A percentile compares a stretch with the other conserved stretches of the same genome.
These are phyloP conservation scores for Idaea dimidiata DNA, from an alignment of 2,888 invertebrate species.

Conservation along the genomic window DNA sequence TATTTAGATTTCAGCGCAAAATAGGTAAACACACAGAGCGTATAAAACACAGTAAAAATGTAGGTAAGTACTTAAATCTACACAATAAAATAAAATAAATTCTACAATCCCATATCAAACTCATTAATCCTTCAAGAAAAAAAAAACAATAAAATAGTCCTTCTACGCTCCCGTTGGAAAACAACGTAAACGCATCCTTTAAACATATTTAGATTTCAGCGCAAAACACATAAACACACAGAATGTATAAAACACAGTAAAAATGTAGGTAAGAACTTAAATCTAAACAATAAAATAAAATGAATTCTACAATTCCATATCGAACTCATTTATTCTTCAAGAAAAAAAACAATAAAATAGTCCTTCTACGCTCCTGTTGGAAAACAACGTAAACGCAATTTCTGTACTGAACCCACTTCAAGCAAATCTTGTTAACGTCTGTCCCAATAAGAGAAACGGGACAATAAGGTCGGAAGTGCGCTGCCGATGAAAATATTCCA, in stretches of 20 bases:
- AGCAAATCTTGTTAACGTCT: constrained; percentile 35
- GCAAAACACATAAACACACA: too few relatives aligned
- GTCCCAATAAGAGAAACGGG: constrained; percentile 37
- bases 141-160: background rate
- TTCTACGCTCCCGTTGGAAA: background rate
- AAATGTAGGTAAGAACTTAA: too few relatives aligned
- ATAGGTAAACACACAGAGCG: too few relatives aligned
- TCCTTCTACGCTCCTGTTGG: background rate
- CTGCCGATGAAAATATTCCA: constrained; percentile 38
- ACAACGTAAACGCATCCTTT: constrained; percentile 10
- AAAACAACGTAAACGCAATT: constrained; percentile 14
- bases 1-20: too few relatives aligned
- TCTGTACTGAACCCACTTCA: constrained; percentile 22
- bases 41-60: too few relatives aligned
- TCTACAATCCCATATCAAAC: background rate
- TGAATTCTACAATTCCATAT: constrained; percentile 1
- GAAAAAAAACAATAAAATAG: constrained; percentile 3
- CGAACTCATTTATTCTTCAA: constrained; percentile 4
- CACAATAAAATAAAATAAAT: constrained; percentile 8
- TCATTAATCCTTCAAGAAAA: constrained; percentile 8
- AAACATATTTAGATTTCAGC: too few relatives aligned
- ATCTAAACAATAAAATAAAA: constrained; percentile 6
- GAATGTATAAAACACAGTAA: too few relatives aligned
- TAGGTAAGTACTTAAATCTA: too few relatives aligned
- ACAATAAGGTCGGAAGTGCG: constrained; percentile 30